Percentiles rank a stretch among this genome's conserved stretches.
phyloP scores from a whole-genome alignment of 2,797 vertebrate species.

The Acropternis orthonyx region DNA sequence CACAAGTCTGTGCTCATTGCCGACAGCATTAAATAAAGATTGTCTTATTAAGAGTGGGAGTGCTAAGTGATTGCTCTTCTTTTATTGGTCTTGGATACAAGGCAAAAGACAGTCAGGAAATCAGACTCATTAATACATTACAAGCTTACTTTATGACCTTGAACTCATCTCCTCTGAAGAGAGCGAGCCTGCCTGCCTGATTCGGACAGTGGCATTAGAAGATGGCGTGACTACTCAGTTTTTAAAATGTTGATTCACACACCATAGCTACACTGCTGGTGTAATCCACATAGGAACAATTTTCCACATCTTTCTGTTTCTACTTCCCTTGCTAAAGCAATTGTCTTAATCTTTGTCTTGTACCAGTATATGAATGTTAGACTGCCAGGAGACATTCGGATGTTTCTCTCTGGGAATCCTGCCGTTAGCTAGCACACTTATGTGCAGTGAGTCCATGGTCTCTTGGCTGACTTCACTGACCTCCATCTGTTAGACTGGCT shows the following conservation, averaged over 20 bases:
- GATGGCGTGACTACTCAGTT: not conserved
- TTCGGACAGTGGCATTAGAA: not conserved
- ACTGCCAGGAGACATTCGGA: conserved; percentile 33
- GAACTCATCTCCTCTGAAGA: not conserved
- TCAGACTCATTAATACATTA: not conserved
- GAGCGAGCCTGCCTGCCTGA: not conserved
- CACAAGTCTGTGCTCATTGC: conserved; percentile 4
- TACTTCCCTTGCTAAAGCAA: not conserved
- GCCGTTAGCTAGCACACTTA: conserved; percentile 47
- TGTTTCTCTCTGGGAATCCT: conserved; percentile 55
- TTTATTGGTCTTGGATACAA: not conserved
- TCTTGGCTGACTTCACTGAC: conserved; percentile 54
- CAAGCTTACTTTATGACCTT: not conserved
- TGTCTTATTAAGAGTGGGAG: conserved; percentile 5
- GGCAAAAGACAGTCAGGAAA: not conserved
- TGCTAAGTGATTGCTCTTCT: not conserved
- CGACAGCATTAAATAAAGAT: conserved; percentile 24
- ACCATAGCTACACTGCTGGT: not conserved
- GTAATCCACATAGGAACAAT: not conserved
- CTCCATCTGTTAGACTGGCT: conserved; percentile 71
- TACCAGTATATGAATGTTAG: not conserved
- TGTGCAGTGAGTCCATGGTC: conserved; percentile 27
- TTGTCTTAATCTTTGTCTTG: not conserved
- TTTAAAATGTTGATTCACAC: not conserved
- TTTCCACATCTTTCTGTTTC: not conserved